A percentile compares a stretch with the other conserved stretches of the same genome.
These are phyloP conservation scores for Poeciliopsis occidentalis DNA, from an alignment of 2,113 vertebrate species.

Conservation along the genomic window DNA sequence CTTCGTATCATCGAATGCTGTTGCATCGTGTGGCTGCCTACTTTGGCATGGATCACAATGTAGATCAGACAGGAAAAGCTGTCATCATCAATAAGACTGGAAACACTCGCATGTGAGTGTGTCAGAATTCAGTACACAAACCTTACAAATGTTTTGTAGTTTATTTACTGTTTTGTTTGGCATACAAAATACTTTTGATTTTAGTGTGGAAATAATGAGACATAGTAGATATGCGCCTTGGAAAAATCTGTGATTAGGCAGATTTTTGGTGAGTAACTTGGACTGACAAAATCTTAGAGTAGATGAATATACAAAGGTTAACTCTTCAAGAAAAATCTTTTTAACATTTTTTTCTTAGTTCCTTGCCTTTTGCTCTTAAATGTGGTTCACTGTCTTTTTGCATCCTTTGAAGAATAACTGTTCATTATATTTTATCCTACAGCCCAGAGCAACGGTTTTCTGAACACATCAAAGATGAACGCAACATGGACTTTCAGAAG, in stretches of 20 bases:
- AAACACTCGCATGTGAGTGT: conserved; percentile 96
- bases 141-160: too few species aligned
- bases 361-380: too few species aligned
- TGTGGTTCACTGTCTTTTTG: not conserved
- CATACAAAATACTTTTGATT: not conserved
- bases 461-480: conserved; percentile 98
- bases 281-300: too few species aligned
- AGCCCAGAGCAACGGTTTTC: conserved; percentile 98
- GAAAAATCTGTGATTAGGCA: too few species aligned
- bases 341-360: too few species aligned
- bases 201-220: not conserved
- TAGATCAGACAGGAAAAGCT: conserved; percentile 98
- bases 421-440: conserved; percentile 6
- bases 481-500: conserved; percentile 95
- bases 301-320: too few species aligned
- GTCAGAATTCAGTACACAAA: too few species aligned
- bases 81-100: conserved; percentile 99
- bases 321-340: too few species aligned
- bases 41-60: conserved; percentile 99
- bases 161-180: too few species aligned
- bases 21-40: conserved; percentile 98
- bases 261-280: too few species aligned
- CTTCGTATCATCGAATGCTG: conserved; percentile 98
- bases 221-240: too few species aligned
- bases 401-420: not conserved